phyloP scores from a whole-genome alignment of 2,888 invertebrate genomes.

The Tolmerus cingulatus region DNA sequence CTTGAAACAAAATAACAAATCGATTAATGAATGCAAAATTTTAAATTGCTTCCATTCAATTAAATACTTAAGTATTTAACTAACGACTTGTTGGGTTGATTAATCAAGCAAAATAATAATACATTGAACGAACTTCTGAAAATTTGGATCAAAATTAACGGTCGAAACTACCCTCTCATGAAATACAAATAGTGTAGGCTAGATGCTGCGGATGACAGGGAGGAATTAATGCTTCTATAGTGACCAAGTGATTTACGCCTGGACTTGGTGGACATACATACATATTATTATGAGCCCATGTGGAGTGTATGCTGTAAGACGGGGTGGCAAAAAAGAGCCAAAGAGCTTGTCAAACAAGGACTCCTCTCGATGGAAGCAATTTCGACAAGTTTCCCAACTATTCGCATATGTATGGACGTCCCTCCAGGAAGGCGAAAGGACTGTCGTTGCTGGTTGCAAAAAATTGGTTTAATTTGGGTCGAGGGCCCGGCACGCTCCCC shows the following conservation, averaged over 20 bases:
- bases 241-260: neutral
- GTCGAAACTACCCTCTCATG: neutral
- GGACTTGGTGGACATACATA: neutral
- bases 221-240: neutral
- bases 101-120: neutral
- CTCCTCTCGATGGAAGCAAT: neutral
- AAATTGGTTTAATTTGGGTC: neutral
- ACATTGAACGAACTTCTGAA: neutral
- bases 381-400: neutral
- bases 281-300: neutral
- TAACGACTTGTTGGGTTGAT: neutral
- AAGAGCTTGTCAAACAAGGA: neutral
- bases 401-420: neutral
- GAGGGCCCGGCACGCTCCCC: neutral
- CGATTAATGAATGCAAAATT: neutral
- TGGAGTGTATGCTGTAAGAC: neutral
- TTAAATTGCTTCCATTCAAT: neutral
- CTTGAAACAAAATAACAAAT: neutral
- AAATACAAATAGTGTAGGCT: neutral
- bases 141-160: neutral
- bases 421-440: neutral
- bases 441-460: neutral
- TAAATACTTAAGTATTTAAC: neutral
- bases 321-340: neutral
- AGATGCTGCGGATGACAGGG: neutral